Evolutionary conservation across 2,113 vertebrate genomes (phyloP).

Genomic region (Dromiciops gliroides): DNA sequence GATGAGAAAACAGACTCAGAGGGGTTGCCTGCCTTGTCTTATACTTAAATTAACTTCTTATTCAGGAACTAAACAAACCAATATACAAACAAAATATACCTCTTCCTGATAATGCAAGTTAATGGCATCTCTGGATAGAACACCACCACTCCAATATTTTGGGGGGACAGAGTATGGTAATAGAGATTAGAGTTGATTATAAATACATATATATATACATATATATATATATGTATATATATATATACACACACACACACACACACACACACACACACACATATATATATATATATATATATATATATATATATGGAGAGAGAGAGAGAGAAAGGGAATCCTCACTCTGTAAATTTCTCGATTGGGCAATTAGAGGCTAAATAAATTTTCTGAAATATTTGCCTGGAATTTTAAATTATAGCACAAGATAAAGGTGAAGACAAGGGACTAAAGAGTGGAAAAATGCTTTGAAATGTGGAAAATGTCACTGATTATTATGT

Average conservation of each 20-base stretch:
- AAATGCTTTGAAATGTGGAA: neutral
- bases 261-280: too few species aligned
- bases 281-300: too few species aligned
- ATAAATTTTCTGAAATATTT: conserved; percentile 13
- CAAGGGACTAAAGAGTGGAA: neutral
- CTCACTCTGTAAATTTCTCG: neutral
- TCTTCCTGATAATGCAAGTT: neutral
- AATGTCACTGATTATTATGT: conserved; percentile 3
- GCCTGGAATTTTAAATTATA: conserved; percentile 1
- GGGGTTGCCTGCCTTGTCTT: neutral
- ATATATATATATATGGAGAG: too few species aligned
- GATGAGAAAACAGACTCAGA: neutral
- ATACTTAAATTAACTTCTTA: neutral
- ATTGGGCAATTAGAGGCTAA: neutral
- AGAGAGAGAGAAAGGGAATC: neutral
- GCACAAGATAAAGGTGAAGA: neutral
- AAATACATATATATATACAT: too few species aligned
- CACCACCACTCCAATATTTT: neutral
- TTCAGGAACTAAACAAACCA: neutral
- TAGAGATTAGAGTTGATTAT: neutral
- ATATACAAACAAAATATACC: neutral
- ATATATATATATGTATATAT: too few species aligned
- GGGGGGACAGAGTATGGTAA: neutral
- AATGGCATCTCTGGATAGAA: neutral
- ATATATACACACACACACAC: too few species aligned